Percentiles rank a stretch among this genome's conserved stretches.
phyloP scores from a whole-genome alignment of 2,797 vertebrate species.

The Chloroceryle amazona region DNA sequence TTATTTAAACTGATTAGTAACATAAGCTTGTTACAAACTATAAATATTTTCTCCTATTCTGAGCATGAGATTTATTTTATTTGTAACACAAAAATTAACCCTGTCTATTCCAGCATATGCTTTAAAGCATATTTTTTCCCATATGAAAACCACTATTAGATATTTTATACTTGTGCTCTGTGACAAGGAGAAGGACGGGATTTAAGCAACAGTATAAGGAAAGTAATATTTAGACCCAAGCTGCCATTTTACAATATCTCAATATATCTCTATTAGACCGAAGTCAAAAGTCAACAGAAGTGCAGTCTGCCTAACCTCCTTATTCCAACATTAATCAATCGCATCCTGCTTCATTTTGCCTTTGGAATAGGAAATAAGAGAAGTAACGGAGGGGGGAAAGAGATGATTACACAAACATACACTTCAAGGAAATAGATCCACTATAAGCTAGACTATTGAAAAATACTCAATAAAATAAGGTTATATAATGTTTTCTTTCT shows the following conservation, averaged over 20 bases:
- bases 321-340: slow-evolving; percentile 62
- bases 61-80: neutral
- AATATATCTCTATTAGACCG: slow-evolving; percentile 63
- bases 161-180: neutral
- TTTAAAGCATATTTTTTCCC: neutral
- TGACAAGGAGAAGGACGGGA: neutral
- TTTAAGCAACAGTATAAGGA: slow-evolving; percentile 26
- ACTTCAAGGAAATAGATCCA: slow-evolving; percentile 1
- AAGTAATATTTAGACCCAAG: slow-evolving; percentile 46
- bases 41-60: neutral
- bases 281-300: slow-evolving; percentile 69
- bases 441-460: neutral
- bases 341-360: slow-evolving; percentile 15
- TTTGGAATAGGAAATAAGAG: slow-evolving; percentile 41
- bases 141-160: neutral
- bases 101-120: neutral
- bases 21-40: neutral
- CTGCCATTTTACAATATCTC: slow-evolving; percentile 31
- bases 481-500: slow-evolving; percentile 44
- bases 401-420: slow-evolving; percentile 57
- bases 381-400: neutral
- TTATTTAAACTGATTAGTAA: neutral
- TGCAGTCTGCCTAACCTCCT: slow-evolving; percentile 51
- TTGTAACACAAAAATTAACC: neutral
- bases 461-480: slow-evolving; percentile 16